Base-by-base conservation (phyloP, 2,888 invertebrate genomes). In the Xestia c-nigrum region DNA sequence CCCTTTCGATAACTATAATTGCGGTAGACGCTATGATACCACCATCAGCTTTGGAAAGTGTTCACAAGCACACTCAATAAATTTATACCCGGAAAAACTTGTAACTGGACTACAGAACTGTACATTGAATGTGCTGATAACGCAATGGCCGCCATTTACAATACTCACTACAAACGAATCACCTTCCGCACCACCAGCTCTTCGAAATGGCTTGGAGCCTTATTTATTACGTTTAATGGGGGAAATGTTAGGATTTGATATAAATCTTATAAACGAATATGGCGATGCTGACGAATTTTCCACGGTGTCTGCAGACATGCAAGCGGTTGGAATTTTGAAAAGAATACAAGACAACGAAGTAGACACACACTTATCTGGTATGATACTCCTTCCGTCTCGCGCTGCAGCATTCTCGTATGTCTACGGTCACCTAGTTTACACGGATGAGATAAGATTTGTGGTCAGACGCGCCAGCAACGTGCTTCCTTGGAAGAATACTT, bases 1-100 rank as follows among this genome's bases (percentile, higher is more conserved):
- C 75, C 92, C 95, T 3, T 95, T 90, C 64, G 92, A 93, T 70
- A 92, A 95, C 69, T 92, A 90, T 66, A 90, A 90, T 0, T 95
- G 95, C 63, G 95, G 95, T 7, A 91, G 90, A 76, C 85, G 87
- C 38, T 95, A 91, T 71, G 86, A 89, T 16, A 77, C 80, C 63
- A 83, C 93, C 6, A 91, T 91, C 55, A 81, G 89, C 52, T 87
- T 89, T 5, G 95, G 95, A 9, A 89, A 91, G 74, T 95, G 95
- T 81, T 78, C 77, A 6, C 64, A 83, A 14, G 68, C 82, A 21
- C 43, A 82, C 0, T 67, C 52, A 0, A 4, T 71, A 14, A 61
- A 89, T 66, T 75, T 94, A 6, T 93, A 88, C 75, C 90, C 91
- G 4, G 24, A 88, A 4, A 94, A 93, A 84, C 70, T 89, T 3